Evolutionary conservation across 2,797 vertebrate genomes (phyloP), one percentile per base, ranked within the genome.

Genomic region (Mallotus villosus): DNA sequence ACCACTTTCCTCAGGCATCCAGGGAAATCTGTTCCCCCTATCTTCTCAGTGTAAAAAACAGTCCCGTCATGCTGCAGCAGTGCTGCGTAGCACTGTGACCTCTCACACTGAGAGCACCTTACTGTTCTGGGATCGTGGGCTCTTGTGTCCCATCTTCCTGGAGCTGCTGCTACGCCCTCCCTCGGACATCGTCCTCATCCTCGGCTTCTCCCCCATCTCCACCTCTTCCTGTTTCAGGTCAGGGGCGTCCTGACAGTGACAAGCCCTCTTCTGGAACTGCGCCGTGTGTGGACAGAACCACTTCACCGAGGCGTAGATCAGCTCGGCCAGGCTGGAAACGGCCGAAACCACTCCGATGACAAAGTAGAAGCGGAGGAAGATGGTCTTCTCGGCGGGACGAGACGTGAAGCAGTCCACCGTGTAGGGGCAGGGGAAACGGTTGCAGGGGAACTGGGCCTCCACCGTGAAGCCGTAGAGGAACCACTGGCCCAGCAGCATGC

Each of bases 331-430:
- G 88, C 95, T 96, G 84, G 94, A 93, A 59, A 94, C 1, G 0
- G 92, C 93, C 0, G 96, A 93, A 2, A 96, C 34, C 63, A 96
- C 74, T 22, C 96, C 96, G 16, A 97, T 91, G 0, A 74, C 73
- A 64, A 97, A 97, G 91, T 96, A 98, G 89, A 98, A 98, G 81
- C 92, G 84, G 74, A 98, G 92, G 90, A 98, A 97, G 82, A 97
- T 63, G 0, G 95, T 97, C 88, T 97, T 97, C 91, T 98, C 97
- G 0, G 93, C 94, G 7, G 97, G 95, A 2, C 96, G 94, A 17
- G 96, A 97, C 49, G 95, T 94, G 88, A 95, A 97, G 91, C 97
- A 98, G 85, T 97, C 95, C 73, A 98, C 96, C 0, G 80, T 94
- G 89, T 97, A 92, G 21, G 94, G 96, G 84, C 97, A 98, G 6